phyloP scores from a whole-genome alignment of 1,140 invertebrate genomes.

The Musca vetustissima region DNA sequence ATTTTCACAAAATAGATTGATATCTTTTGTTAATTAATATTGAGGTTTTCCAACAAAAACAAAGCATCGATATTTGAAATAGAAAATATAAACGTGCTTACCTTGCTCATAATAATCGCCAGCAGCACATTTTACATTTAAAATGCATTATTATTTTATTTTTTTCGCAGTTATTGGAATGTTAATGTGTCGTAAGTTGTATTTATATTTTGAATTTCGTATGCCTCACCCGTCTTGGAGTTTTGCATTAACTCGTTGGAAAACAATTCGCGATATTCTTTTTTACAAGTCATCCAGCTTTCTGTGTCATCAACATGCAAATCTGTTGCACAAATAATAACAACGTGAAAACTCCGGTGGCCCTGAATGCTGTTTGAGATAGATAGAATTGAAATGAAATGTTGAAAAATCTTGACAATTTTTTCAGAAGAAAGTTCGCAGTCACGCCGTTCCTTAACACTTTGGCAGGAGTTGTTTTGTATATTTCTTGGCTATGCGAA shows the following conservation, averaged over 20 bases:
- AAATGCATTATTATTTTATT: too few relatives aligned
- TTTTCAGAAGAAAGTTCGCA: neutral
- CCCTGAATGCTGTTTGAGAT: neutral
- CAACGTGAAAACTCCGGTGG: neutral
- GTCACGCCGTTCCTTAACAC: neutral
- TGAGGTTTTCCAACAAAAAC: too few relatives aligned
- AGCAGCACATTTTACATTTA: too few relatives aligned
- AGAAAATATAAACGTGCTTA: too few relatives aligned
- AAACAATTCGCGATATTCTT: neutral
- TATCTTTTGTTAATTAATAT: too few relatives aligned
- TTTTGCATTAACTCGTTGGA: neutral
- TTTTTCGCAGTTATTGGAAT: too few relatives aligned
- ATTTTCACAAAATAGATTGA: too few relatives aligned
- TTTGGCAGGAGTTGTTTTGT: neutral
- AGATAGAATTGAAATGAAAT: neutral
- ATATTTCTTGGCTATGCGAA: neutral
- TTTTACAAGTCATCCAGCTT: conserved; percentile 1
- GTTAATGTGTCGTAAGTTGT: too few relatives aligned
- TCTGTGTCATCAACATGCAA: conserved; percentile 3
- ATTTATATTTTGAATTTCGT: neutral
- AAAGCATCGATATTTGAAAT: too few relatives aligned
- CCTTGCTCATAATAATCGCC: too few relatives aligned
- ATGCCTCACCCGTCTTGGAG: neutral
- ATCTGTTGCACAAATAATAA: neutral
- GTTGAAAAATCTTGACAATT: neutral